Evolutionary conservation across 1,140 invertebrate genomes (phyloP).

Genomic region (Ctenoplectra terminalis): DNA sequence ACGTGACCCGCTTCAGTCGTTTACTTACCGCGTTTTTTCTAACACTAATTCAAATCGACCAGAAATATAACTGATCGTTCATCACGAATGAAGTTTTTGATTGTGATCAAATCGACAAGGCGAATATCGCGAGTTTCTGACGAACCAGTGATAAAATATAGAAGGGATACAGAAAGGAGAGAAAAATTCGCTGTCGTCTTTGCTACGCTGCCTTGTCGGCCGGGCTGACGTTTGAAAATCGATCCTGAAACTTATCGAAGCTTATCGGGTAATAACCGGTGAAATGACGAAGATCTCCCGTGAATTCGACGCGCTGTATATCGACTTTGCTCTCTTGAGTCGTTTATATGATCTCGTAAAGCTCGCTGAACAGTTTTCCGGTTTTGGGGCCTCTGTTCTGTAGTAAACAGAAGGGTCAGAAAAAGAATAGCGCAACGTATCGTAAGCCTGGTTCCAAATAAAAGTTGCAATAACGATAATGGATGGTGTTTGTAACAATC

Average conservation of each 20-base stretch:
- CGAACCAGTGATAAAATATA: neutral
- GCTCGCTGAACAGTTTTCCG: constrained; percentile 16
- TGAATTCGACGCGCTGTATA: constrained; percentile 42
- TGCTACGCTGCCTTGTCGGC: constrained; percentile 24
- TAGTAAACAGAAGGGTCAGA: neutral
- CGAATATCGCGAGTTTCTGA: neutral
- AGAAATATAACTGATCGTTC: constrained; percentile 4
- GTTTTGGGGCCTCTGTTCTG: neutral
- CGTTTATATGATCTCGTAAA: constrained; percentile 59
- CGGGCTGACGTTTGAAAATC: constrained; percentile 65
- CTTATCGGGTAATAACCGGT: constrained; percentile 67
- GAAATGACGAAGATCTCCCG: constrained; percentile 60
- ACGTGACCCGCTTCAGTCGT: too few relatives aligned
- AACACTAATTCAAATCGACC: constrained; percentile 36
- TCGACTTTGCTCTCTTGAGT: constrained; percentile 14
- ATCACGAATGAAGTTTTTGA: constrained; percentile 30
- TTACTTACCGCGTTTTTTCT: too few relatives aligned
- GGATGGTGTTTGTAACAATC: neutral
- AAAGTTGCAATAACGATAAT: neutral
- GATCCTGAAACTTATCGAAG: constrained; percentile 68
- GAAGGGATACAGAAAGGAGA: neutral
- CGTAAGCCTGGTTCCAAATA: neutral
- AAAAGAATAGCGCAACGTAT: neutral
- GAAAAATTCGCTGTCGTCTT: constrained; percentile 22
- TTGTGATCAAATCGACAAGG: constrained; percentile 40